Evolutionary conservation across 1,140 invertebrate species (phyloP).

Genomic region (Sinonovacula constricta): DNA sequence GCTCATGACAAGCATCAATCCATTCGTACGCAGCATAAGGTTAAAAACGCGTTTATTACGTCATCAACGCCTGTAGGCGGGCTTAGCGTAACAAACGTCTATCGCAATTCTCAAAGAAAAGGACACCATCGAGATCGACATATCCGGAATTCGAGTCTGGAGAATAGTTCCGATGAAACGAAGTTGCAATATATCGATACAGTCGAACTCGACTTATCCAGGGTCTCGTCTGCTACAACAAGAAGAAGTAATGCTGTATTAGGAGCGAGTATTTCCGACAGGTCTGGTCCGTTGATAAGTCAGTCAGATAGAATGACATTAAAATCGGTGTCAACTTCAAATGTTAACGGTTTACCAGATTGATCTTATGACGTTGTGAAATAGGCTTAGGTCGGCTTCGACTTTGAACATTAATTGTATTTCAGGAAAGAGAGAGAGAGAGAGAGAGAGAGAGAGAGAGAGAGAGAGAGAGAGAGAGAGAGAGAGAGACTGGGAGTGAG

Average conservation of each 20-base stretch:
- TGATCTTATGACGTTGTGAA: too few species aligned
- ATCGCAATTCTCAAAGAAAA: background rate
- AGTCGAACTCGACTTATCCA: constrained; percentile 38
- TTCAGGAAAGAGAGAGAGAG: too few species aligned
- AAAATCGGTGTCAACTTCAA: constrained; percentile 33
- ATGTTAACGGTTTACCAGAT: too few species aligned
- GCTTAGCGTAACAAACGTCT: background rate
- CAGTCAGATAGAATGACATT: constrained; percentile 43
- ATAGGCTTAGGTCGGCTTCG: too few species aligned
- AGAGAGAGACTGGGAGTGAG: too few species aligned
- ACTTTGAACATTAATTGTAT: too few species aligned
- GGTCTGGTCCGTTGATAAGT: background rate
- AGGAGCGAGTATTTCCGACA: too few species aligned
- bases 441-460: too few species aligned
- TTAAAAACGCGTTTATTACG: constrained; percentile 22
- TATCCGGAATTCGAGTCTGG: background rate
- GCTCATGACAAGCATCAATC: background rate
- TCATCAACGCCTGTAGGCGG: constrained; percentile 28
- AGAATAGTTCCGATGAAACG: constrained; percentile 35
- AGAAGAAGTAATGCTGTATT: too few species aligned
- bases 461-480: too few species aligned
- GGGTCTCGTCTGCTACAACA: constrained; percentile 3
- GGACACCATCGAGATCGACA: background rate
- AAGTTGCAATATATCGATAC: constrained; percentile 48
- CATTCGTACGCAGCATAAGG: background rate